A percentile compares a stretch with the other conserved stretches of the same genome.
Conservation (phyloP, 2,888 invertebrate genomes). For the Neelides folsomi region DNA sequence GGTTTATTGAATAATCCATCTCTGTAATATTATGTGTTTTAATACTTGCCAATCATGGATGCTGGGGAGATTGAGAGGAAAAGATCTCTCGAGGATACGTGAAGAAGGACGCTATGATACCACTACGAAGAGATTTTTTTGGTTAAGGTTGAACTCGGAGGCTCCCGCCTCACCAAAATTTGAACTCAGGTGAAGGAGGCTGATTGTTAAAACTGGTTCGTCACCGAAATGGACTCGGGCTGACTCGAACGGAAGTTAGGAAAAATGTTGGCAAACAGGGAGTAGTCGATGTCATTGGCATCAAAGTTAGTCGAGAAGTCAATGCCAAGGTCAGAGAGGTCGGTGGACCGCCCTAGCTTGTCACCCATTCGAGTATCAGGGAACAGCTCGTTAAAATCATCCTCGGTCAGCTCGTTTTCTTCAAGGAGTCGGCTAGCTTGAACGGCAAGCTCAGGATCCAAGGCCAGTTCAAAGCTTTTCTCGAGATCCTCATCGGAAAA, state of each 20-base stretch:
- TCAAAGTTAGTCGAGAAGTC: conserved; percentile 24
- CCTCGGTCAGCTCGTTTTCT: conserved; percentile 55
- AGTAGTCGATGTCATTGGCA: conserved; percentile 29
- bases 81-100: no score
- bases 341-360: conserved; percentile 19
- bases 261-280: conserved; percentile 29
- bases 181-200: no score
- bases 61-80: no score
- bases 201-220: conserved; percentile 24
- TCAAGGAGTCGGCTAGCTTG: conserved; percentile 54
- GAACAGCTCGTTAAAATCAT: conserved; percentile 70
- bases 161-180: no score
- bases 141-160: no score
- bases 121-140: no score
- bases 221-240: conserved; percentile 29
- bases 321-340: conserved; percentile 30
- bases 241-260: conserved; percentile 25
- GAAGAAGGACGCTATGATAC: no score
- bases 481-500: conserved; percentile 45
- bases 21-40: no score
- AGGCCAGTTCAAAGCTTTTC: conserved; percentile 47
- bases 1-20: no score
- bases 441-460: conserved; percentile 49
- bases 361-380: conserved; percentile 39
- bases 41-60: no score